Base-by-base conservation (phyloP, 2,113 vertebrate species). In the Pagrus major region DNA sequence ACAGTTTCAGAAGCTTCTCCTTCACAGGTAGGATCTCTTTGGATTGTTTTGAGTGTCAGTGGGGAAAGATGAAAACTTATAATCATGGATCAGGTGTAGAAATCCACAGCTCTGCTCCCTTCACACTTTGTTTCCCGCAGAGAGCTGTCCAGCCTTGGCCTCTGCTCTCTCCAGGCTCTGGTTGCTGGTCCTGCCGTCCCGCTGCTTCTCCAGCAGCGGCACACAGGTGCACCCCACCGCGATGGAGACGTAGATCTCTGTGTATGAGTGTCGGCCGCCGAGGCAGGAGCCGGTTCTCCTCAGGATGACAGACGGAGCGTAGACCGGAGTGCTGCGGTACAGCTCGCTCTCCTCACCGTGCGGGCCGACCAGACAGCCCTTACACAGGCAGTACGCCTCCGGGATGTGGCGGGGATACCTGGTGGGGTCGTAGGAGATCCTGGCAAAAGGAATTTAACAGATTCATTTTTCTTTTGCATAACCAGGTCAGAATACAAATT, bases 141-240 rank as follows among this genome's bases (percentile, higher is more conserved):
- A 5, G 20, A 0, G 39, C 11, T 0, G 23, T 2, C 77, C 9
- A 31, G 73, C 21, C 88, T 96, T 96, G 52, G 91, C 71, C 15
- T 81, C 91, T 31, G 84, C 86, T 78, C 94, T 94, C 51, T 95
- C 92, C 52, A 94, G 83, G 78, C 94, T 96, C 90, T 95, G 96
- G 69, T 96, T 96, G 41, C 68, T 51, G 0, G 56, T 88, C 23
- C 82, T 94, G 9, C 89, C 84, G 1, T 92, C 91, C 21, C 88
- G 71, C 0, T 95, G 92, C 60, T 92, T 91, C 66, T 93, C 89
- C 5, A 78, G 85, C 78, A 93, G 89, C 0, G 97, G 96, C 5
- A 98, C 94, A 6, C 97, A 99, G 3, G 98, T 99, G 94, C 98
- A 99, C 1, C 98, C 98, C 86, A 99, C 97, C 0, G 97, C 93